phyloP scores from a whole-genome alignment of 2,888 invertebrate species.

The Leptinotarsa haldemani region DNA sequence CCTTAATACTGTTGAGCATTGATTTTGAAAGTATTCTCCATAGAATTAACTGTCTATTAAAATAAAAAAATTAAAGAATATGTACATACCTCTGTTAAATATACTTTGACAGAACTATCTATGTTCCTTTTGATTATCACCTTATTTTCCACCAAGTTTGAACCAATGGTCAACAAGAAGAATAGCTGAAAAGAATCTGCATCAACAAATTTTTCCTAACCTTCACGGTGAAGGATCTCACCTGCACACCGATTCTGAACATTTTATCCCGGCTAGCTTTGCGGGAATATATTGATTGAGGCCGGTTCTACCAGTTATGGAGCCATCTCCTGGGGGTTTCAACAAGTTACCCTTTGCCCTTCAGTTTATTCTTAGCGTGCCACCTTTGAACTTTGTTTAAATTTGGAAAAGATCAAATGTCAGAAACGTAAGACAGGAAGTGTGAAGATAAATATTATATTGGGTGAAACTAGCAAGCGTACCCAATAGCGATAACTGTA shows the following conservation, averaged over 20 bases:
- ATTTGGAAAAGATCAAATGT: not conserved
- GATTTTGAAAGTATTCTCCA: too few species aligned
- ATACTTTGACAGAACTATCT: conserved; percentile 84
- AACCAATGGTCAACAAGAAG: conserved; percentile 27
- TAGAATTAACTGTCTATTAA: not conserved
- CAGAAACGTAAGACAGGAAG: not conserved
- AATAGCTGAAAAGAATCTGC: conserved; percentile 36
- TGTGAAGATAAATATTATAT: not conserved
- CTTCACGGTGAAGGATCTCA: conserved; percentile 38
- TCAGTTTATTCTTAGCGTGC: not conserved
- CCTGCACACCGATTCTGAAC: conserved; percentile 51
- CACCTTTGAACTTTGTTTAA: not conserved
- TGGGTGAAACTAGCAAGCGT: too few species aligned
- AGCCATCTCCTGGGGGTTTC: conserved; percentile 20
- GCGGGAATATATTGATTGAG: conserved; percentile 13
- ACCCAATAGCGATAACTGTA: too few species aligned
- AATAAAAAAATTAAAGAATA: not conserved
- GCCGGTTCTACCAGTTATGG: not conserved
- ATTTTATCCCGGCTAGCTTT: conserved; percentile 34
- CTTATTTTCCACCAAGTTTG: conserved; percentile 35
- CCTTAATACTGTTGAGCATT: too few species aligned
- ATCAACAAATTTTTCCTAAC: conserved; percentile 22
- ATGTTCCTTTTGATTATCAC: conserved; percentile 74
- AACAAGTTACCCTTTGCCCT: not conserved
- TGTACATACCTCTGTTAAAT: conserved; percentile 79